These are phyloP conservation scores for Centruroides sculpturatus DNA, from an alignment of 1,140 invertebrate genomes.

Conservation along the genomic window DNA sequence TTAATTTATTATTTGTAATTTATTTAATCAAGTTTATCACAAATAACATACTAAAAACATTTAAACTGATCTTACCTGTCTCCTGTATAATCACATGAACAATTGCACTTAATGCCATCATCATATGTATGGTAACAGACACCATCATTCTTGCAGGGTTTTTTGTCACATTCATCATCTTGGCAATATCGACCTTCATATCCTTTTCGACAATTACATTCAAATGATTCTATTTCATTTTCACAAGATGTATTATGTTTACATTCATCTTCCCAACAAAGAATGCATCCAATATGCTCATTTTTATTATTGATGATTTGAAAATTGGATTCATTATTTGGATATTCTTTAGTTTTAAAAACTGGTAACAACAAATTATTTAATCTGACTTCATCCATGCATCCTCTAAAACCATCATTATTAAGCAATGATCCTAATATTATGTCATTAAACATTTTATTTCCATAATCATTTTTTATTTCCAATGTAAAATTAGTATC, in stretches of 20 bases:
- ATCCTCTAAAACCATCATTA: conserved; percentile 52
- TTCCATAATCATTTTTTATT: too few relatives aligned
- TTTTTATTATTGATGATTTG: background rate
- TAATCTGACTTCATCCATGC: conserved; percentile 76
- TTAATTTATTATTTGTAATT: too few relatives aligned
- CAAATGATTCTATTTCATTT: conserved; percentile 54
- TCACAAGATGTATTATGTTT: conserved; percentile 54
- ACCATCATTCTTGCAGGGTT: conserved; percentile 53
- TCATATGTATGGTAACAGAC: conserved; percentile 50
- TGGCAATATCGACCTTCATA: conserved; percentile 62
- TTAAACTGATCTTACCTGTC: background rate
- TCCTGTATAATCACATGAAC: conserved; percentile 24
- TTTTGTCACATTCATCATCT: conserved; percentile 37
- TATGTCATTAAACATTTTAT: too few relatives aligned
- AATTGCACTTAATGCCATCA: conserved; percentile 64
- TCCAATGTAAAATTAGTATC: too few relatives aligned
- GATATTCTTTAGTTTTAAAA: conserved; percentile 35
- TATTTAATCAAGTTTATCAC: too few relatives aligned
- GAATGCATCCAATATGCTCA: conserved; percentile 41
- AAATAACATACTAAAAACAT: too few relatives aligned
- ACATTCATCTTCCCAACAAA: conserved; percentile 76
- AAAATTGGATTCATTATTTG: background rate
- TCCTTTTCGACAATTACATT: conserved; percentile 66
- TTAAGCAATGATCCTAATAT: too few relatives aligned
- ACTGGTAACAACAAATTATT: conserved; percentile 73